Evolutionary conservation across 2,797 vertebrate species (phyloP), one percentile per base, ranked within the genome.

Genomic region (Pseudochirops cupreus): DNA sequence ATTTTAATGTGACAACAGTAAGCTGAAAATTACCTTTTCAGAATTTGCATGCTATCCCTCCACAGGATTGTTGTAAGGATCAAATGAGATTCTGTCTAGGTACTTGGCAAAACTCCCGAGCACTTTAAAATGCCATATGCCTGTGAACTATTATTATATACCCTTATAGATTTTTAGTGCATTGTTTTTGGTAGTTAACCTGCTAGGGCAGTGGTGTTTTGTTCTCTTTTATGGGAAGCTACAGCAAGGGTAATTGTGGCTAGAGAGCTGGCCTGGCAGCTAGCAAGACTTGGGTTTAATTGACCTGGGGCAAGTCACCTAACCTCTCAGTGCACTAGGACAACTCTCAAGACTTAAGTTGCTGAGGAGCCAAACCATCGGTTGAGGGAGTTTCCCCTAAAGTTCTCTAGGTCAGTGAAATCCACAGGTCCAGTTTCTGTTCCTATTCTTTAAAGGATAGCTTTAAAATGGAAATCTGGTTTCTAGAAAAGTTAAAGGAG

Each of bases 1-100:
- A 26, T 91, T 92, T 95, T 56, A 94, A 50, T 91, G 28, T 91
- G 26, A 94, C 57, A 90, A 94, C 33, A 50, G 28, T 57, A 93
- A 21, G 56, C 33, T 93, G 4, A 93, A 29, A 94, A 62, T 87
- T 26, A 50, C 39, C 6, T 82, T 74, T 14, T 74, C 39, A 87
- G 74, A 87, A 50, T 87, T 87, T 87, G 67, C 39, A 39, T 82
- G n/a, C 67, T 12, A 26, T 82, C 74, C 24, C 39, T 87, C 21
- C 10, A 28, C 74, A 87, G 39, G 39, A 50, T 46, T 87, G 74
- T 87, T 87, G 39, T 87, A 9, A 50, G 21, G 62, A 74, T 39
- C 62, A 74, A n/a, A 87, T 87, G 74, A 87, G 9, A 14, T 87
- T n/a, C n/a, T 21, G 14, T 26, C 28, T 74, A 74, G 14, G 39